Evolutionary conservation across 2,797 vertebrate species (phyloP).

Genomic region (Acanthurus leucopareius): DNA sequence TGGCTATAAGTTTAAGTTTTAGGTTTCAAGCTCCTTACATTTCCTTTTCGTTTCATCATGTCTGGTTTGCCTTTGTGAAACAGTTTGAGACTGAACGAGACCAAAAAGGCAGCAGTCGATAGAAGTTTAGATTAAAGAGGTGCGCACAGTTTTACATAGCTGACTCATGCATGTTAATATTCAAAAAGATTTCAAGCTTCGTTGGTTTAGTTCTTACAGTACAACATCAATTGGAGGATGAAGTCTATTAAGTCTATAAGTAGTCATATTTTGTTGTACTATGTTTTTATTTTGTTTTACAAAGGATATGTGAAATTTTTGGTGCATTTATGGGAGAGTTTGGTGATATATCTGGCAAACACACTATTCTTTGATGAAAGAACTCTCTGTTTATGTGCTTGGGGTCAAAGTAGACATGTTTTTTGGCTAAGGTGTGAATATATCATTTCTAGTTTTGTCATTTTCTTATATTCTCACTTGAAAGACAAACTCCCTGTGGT

Average conservation of each 20-base stretch:
- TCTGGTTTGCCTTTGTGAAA: too few relatives aligned
- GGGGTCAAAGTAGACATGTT: not conserved
- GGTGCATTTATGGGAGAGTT: not conserved
- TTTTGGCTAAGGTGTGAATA: not conserved
- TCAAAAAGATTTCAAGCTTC: too few relatives aligned
- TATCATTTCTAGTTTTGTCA: not conserved
- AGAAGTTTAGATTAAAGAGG: not conserved
- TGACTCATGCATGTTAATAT: not conserved
- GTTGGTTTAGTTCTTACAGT: not conserved
- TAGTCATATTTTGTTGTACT: not conserved
- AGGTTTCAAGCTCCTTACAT: not conserved
- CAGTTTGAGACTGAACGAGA: too few relatives aligned
- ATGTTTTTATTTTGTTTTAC: not conserved
- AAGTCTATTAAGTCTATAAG: not conserved
- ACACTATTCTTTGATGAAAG: too few relatives aligned
- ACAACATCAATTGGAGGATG: not conserved
- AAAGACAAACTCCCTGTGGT: not conserved
- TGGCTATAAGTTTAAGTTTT: not conserved
- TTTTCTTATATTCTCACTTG: not conserved
- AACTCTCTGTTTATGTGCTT: not conserved
- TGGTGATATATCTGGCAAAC: not conserved
- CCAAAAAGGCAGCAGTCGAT: not conserved
- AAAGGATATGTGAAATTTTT: too few relatives aligned
- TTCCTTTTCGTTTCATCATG: not conserved
- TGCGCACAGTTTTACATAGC: too few relatives aligned